Percentiles rank a stretch among this genome's conserved stretches.
phyloP scores from a whole-genome alignment of 2,888 invertebrate species.

The Neuroscelio doddi region DNA sequence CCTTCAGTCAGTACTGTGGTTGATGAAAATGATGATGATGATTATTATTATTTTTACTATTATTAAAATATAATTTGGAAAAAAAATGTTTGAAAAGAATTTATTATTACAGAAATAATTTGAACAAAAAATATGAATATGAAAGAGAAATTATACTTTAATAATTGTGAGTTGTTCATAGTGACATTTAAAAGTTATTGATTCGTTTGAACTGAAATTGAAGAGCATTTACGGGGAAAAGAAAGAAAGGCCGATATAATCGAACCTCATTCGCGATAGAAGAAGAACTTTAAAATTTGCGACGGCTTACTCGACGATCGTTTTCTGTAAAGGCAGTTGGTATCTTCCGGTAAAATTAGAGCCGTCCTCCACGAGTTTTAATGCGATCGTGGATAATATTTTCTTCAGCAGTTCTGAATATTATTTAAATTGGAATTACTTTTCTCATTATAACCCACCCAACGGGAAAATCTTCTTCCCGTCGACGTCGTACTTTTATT shows the following conservation, averaged over 20 bases:
- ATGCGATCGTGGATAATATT: constrained; percentile 65
- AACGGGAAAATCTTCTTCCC: constrained; percentile 68
- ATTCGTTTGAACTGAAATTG: constrained; percentile 32
- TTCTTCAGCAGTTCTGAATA: constrained; percentile 62
- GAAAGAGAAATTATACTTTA: not conserved
- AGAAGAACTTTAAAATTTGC: constrained; percentile 32
- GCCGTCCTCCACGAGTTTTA: constrained; percentile 51
- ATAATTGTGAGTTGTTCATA: constrained; percentile 19
- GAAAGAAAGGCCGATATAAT: constrained; percentile 35
- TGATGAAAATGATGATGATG: no score
- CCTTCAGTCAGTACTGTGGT: no score
- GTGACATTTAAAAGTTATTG: constrained; percentile 20
- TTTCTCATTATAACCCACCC: constrained; percentile 71
- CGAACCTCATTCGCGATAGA: constrained; percentile 29
- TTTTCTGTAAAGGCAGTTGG: constrained; percentile 18
- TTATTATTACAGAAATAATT: no score
- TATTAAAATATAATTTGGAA: not conserved
- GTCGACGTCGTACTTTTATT: constrained; percentile 61
- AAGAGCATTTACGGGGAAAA: constrained; percentile 19
- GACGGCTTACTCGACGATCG: constrained; percentile 35
- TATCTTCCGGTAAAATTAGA: constrained; percentile 54
- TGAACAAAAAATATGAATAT: no score
- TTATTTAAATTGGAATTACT: constrained; percentile 72
- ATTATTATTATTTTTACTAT: no score
- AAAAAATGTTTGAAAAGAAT: no score